Evolutionary conservation across 2,113 vertebrate genomes (phyloP).

Genomic region (Ctenomys sociabilis): DNA sequence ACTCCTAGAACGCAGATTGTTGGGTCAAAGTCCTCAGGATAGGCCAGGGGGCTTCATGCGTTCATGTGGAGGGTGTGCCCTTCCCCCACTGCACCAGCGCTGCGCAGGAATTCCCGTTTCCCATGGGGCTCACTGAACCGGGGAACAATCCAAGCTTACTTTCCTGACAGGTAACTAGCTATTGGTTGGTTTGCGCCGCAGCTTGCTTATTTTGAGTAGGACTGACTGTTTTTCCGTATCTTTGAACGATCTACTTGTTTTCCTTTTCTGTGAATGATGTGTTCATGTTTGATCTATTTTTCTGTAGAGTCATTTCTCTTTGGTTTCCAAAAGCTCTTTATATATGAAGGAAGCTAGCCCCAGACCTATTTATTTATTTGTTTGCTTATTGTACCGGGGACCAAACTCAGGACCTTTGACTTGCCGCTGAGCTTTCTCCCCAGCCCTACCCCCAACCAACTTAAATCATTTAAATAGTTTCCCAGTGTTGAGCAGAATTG

Average conservation of each 20-base stretch:
- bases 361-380: neutral
- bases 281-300: neutral
- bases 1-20: neutral
- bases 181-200: neutral
- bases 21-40: neutral
- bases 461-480: slow-evolving; percentile 8
- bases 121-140: neutral
- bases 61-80: neutral
- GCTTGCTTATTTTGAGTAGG: neutral
- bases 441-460: neutral
- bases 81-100: neutral
- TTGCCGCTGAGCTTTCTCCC: no score
- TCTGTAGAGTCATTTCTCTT: neutral
- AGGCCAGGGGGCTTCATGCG: neutral
- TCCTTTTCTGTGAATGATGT: neutral
- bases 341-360: slow-evolving; percentile 15
- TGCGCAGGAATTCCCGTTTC: neutral
- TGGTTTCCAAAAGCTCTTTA: slow-evolving; percentile 28
- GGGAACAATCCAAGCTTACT: neutral
- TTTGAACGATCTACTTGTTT: neutral
- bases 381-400: no score
- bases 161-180: neutral
- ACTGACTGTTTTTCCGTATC: no score
- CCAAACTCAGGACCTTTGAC: no score
- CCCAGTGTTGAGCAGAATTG: neutral